These are phyloP conservation scores for Geotrypetes seraphini DNA, from an alignment of 2,797 vertebrate species.

Conservation along the genomic window DNA sequence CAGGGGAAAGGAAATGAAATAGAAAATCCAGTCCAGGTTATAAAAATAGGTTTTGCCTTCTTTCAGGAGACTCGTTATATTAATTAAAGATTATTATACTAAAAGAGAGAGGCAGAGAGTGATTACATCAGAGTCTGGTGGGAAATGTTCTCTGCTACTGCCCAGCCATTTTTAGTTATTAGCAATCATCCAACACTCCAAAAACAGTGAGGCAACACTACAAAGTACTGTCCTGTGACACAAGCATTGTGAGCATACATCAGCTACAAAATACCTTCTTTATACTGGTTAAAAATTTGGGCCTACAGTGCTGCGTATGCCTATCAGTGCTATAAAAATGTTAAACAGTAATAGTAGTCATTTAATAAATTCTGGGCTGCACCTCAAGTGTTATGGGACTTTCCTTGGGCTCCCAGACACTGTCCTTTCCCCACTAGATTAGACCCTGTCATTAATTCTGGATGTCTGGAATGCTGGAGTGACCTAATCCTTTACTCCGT, in stretches of 20 bases:
- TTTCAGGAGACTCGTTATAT: conserved; percentile 64
- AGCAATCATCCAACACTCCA: conserved; percentile 56
- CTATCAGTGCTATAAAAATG: too few species aligned
- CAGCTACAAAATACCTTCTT: background rate
- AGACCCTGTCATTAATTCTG: too few species aligned
- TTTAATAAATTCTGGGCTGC: too few species aligned
- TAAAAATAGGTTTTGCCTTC: conserved; percentile 62
- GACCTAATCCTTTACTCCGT: too few species aligned
- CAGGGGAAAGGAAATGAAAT: conserved; percentile 60
- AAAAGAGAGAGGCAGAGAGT: conserved; percentile 44
- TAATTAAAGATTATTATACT: conserved; percentile 73
- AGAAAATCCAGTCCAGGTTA: conserved; percentile 59
- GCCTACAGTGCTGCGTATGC: too few species aligned
- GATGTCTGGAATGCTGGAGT: too few species aligned
- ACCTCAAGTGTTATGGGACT: too few species aligned
- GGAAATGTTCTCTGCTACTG: conserved; percentile 50
- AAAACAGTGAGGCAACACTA: conserved; percentile 64
- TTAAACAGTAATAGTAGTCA: too few species aligned
- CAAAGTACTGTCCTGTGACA: conserved; percentile 53
- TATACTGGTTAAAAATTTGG: too few species aligned
- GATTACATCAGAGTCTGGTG: conserved; percentile 39
- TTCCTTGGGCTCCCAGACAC: too few species aligned
- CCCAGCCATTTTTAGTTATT: conserved; percentile 45
- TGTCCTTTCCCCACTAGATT: too few species aligned
- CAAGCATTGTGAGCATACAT: conserved; percentile 31